Base-by-base conservation (phyloP, 2,888 invertebrate genomes). In the Phoenoteleia sp. region DNA sequence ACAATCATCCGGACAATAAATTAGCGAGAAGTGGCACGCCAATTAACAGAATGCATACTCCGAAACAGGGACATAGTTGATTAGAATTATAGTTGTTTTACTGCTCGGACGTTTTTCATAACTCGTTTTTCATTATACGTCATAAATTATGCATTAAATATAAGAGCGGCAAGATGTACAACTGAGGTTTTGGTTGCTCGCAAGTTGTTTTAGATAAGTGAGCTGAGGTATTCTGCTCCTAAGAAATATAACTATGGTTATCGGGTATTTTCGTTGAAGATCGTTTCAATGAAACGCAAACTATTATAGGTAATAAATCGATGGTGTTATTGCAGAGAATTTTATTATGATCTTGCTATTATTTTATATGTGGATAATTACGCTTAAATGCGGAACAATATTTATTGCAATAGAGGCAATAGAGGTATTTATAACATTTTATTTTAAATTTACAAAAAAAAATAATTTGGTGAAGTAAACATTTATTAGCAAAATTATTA, bases 11-110 rank as follows among this genome's bases (percentile, higher is more conserved):
- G 27, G 62, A 71, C 79, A 56, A 80, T 84, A 80, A 84, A 75
- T 75, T 75, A 80, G 45, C 42, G 33, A 33, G 33, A 75, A 84
- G 84, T 84, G 80, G 80, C 80, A 71, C 80, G 58, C 79, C 71
- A 62, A 75, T 80, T 64, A 83, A 49, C 74, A 45, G 58, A 74
- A 60, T 79, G 72, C 62, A 62, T 56, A 71, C 52, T 72, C 45
- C 52, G 39, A 72, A 77, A 77, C 52, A 75, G 64, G 81, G 33
- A 69, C 75, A 64, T 56, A 75, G 81, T 56, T 81, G 76, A 81
- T 81, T 81, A 81, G 81, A 81, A 81, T 69, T 75, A 75, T 75
- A 67, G 49, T 47, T 52, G 52, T 39, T 77, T 77, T 25, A 39
- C 67, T n/a, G 15, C 58, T 58, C 49, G 58, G 67, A 42, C 60